Evolutionary conservation across 2,797 vertebrate species (phyloP).

Genomic region (Danio aesculapii): DNA sequence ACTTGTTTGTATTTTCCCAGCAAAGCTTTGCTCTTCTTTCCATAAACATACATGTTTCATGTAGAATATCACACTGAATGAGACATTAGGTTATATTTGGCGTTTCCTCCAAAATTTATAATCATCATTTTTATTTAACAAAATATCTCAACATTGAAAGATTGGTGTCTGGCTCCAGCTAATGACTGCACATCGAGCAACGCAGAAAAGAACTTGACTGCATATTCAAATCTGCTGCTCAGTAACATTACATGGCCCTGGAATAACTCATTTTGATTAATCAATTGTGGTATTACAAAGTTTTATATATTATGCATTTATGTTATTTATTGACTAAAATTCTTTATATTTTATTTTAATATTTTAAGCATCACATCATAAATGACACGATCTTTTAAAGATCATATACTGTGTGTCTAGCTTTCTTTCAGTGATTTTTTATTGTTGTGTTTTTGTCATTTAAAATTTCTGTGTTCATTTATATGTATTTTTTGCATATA

Average conservation of each 20-base stretch:
- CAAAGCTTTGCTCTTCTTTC: constrained; percentile 25
- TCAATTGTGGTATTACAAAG: neutral
- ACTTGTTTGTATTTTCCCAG: constrained; percentile 5
- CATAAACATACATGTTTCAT: constrained; percentile 21
- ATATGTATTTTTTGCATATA: no score
- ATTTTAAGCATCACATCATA: no score
- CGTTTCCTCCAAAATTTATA: constrained; percentile 4
- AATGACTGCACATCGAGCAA: neutral
- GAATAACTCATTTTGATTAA: neutral
- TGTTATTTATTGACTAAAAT: no score
- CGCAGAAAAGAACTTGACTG: neutral
- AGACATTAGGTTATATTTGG: neutral
- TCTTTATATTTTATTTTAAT: no score
- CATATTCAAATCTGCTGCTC: neutral
- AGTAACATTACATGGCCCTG: neutral
- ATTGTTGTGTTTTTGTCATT: no score
- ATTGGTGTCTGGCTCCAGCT: neutral
- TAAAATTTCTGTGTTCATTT: no score
- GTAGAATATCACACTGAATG: neutral
- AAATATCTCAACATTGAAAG: constrained; percentile 4
- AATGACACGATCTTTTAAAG: no score
- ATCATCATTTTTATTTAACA: neutral
- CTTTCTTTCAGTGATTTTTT: no score
- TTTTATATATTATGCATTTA: neutral
- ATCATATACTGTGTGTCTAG: no score